phyloP scores from a whole-genome alignment of 2,797 vertebrate species.

The Sebastes matsubarae region DNA sequence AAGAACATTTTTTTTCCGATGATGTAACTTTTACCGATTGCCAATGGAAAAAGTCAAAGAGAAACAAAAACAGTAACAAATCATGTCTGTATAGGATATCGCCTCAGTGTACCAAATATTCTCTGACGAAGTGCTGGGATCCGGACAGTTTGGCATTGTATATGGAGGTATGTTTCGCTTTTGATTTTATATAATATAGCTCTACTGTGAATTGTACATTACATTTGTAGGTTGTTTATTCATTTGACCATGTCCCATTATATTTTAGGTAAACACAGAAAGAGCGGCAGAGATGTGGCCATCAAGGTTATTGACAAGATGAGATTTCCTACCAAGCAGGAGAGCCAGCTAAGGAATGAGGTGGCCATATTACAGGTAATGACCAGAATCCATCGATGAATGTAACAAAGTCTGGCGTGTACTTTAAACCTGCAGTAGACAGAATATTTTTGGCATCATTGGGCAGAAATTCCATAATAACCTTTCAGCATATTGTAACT shows the following conservation, averaged over 20 bases:
- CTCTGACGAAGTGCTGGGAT: conserved; percentile 97
- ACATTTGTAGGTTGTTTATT: background rate
- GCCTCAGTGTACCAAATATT: conserved; percentile 98
- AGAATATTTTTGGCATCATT: too few relatives aligned
- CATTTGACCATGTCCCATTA: background rate
- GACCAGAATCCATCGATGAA: background rate
- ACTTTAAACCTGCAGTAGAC: too few relatives aligned
- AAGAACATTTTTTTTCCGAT: conserved; percentile 3
- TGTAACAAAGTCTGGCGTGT: background rate
- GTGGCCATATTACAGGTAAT: conserved; percentile 97
- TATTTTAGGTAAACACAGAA: conserved; percentile 92
- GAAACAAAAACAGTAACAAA: conserved; percentile 34
- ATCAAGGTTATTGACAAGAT: conserved; percentile 99
- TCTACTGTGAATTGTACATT: background rate
- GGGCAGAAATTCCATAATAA: too few relatives aligned
- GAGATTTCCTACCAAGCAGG: conserved; percentile 98
- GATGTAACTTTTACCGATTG: conserved; percentile 20
- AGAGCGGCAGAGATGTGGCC: conserved; percentile 96
- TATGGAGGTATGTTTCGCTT: conserved; percentile 89
- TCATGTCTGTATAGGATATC: conserved; percentile 87
- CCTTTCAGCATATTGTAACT: too few relatives aligned
- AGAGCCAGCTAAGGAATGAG: conserved; percentile 97
- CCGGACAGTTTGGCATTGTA: conserved; percentile 97
- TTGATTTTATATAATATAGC: background rate
- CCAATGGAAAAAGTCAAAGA: conserved; percentile 12